Conservation (phyloP, 23 tunicate genomes). For the Trididemnum clinides region DNA sequence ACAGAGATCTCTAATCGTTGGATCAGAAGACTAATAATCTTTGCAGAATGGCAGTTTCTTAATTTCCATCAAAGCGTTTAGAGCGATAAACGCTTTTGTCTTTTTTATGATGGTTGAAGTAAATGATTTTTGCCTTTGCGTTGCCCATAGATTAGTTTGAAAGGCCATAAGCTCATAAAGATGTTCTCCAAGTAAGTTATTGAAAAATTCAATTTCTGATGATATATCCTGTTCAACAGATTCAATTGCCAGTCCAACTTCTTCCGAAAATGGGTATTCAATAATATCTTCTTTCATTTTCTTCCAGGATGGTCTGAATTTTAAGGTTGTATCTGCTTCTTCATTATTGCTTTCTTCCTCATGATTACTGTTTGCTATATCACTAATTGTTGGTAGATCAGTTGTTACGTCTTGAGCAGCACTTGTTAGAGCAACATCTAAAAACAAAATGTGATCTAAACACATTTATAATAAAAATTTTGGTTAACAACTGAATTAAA, state of each 20-base stretch:
- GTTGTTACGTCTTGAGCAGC: too few species aligned
- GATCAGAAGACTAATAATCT: background rate
- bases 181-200: background rate
- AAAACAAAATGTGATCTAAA: too few species aligned
- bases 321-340: background rate
- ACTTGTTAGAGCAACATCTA: too few species aligned
- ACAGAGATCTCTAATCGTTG: background rate
- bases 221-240: background rate
- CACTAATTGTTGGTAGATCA: too few species aligned
- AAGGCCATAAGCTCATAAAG: background rate
- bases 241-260: background rate
- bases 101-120: background rate
- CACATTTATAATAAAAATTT: too few species aligned
- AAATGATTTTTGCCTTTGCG: conserved; percentile 1
- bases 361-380: too few species aligned
- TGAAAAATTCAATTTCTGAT: background rate
- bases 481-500: too few species aligned
- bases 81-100: background rate
- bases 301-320: background rate
- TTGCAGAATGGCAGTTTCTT: background rate
- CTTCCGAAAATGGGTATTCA: background rate
- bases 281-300: background rate
- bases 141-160: background rate
- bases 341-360: too few species aligned
- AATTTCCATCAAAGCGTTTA: background rate